Evolutionary conservation across 2,113 vertebrate species (phyloP).

Genomic region (Psophia crepitans): DNA sequence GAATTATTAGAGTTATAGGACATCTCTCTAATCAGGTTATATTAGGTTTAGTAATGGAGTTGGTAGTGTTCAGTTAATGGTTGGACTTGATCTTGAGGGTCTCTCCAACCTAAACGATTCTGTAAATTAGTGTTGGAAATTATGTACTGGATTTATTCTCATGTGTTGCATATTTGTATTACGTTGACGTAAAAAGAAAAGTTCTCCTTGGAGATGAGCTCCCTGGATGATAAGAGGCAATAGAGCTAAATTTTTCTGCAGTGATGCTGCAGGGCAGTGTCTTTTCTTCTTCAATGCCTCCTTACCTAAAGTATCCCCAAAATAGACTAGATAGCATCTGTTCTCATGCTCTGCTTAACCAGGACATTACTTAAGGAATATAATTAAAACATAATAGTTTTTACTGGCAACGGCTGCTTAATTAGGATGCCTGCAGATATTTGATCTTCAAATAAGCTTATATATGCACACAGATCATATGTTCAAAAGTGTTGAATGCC

Average conservation of each 20-base stretch:
- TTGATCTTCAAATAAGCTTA: not conserved
- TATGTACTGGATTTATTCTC: not conserved
- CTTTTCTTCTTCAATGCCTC: not conserved
- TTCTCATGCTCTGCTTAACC: not conserved
- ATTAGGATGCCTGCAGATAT: not conserved
- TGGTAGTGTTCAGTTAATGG: not conserved
- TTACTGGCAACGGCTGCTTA: not conserved
- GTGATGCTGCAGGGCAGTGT: not conserved
- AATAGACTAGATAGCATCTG: not conserved
- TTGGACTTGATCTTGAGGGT: not conserved
- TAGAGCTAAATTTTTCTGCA: not conserved
- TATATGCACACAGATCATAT: not conserved
- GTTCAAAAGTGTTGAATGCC: not conserved
- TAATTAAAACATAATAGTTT: not conserved
- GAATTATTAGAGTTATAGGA: not conserved
- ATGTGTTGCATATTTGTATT: not conserved
- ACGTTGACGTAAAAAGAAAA: not conserved
- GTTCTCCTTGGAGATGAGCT: not conserved
- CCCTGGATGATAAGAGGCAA: not conserved
- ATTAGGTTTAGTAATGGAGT: not conserved
- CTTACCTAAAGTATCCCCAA: not conserved
- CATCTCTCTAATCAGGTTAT: not conserved
- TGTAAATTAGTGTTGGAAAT: not conserved
- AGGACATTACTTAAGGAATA: not conserved
- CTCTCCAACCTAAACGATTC: not conserved